Conservation (phyloP, 2,888 invertebrate genomes). For the Tillus elongatus region DNA sequence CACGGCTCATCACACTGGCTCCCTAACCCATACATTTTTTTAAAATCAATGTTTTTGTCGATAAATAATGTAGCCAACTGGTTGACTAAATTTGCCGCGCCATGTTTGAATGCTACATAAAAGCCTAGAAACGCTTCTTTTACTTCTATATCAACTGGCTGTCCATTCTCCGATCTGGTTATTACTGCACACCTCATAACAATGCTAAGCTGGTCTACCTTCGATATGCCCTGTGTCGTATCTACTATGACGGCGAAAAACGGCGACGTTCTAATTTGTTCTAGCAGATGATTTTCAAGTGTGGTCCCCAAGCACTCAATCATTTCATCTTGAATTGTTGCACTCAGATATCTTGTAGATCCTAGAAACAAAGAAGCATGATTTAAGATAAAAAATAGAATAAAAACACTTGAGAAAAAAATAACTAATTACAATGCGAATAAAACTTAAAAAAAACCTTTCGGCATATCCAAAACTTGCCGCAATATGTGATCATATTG, state of each 20-base stretch:
- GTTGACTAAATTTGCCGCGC: slow-evolving; percentile 24
- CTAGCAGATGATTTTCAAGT: slow-evolving; percentile 22
- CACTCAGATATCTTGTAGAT: too few relatives aligned
- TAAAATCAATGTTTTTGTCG: slow-evolving; percentile 20
- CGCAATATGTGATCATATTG: slow-evolving; percentile 19
- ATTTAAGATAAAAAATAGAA: slow-evolving; percentile 3
- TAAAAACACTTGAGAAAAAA: slow-evolving; percentile 7
- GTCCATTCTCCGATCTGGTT: slow-evolving; percentile 15
- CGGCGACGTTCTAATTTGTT: slow-evolving; percentile 25
- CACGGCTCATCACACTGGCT: slow-evolving; percentile 28
- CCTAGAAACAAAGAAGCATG: too few relatives aligned
- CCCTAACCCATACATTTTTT: slow-evolving; percentile 23
- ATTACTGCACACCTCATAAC: slow-evolving; percentile 24
- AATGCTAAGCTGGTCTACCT: slow-evolving; percentile 29
- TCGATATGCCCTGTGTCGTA: too few relatives aligned
- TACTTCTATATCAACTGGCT: slow-evolving; percentile 22
- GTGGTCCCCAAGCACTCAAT: too few relatives aligned
- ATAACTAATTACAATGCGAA: too few relatives aligned
- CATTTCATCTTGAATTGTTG: too few relatives aligned
- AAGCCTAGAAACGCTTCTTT: slow-evolving; percentile 25
- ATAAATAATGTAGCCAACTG: slow-evolving; percentile 22
- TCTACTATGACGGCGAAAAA: slow-evolving; percentile 20
- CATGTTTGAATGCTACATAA: slow-evolving; percentile 22
- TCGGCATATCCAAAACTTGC: slow-evolving; percentile 20
- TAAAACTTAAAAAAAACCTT: too few relatives aligned